These are phyloP conservation scores for Dolomedes plantarius DNA, from an alignment of 2,888 invertebrate genomes.

Conservation along the genomic window DNA sequence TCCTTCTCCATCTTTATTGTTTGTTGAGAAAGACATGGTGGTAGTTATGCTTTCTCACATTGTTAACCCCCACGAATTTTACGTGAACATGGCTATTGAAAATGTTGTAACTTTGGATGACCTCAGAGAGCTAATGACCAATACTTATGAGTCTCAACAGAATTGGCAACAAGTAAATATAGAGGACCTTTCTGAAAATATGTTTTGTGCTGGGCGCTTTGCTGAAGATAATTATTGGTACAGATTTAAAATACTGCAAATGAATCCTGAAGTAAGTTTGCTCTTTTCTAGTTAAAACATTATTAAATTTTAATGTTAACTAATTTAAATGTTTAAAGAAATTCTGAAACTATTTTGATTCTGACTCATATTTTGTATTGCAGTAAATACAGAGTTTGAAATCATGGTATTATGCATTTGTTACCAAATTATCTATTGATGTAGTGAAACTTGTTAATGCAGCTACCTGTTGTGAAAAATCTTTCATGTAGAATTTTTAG, in stretches of 20 bases:
- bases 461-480: too few relatives aligned
- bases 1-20: slow-evolving; percentile 23
- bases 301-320: too few relatives aligned
- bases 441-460: too few relatives aligned
- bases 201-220: slow-evolving; percentile 51
- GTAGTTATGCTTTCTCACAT: slow-evolving; percentile 51
- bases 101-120: slow-evolving; percentile 42
- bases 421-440: too few relatives aligned
- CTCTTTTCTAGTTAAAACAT: too few relatives aligned
- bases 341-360: too few relatives aligned
- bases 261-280: slow-evolving; percentile 15
- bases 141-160: slow-evolving; percentile 10
- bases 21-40: slow-evolving; percentile 45
- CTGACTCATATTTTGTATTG: too few relatives aligned
- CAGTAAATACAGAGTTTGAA: too few relatives aligned
- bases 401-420: too few relatives aligned
- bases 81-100: slow-evolving; percentile 59
- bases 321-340: too few relatives aligned
- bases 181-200: slow-evolving; percentile 27
- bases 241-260: slow-evolving; percentile 32
- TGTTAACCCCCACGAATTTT: slow-evolving; percentile 48
- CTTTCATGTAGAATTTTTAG: too few relatives aligned
- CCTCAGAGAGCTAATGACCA: slow-evolving; percentile 49
- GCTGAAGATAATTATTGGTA: slow-evolving; percentile 54
- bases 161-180: background rate